Evolutionary conservation across 2,797 vertebrate species (phyloP), one percentile per base, ranked within the genome.

Genomic region (Silurus aristotelis): DNA sequence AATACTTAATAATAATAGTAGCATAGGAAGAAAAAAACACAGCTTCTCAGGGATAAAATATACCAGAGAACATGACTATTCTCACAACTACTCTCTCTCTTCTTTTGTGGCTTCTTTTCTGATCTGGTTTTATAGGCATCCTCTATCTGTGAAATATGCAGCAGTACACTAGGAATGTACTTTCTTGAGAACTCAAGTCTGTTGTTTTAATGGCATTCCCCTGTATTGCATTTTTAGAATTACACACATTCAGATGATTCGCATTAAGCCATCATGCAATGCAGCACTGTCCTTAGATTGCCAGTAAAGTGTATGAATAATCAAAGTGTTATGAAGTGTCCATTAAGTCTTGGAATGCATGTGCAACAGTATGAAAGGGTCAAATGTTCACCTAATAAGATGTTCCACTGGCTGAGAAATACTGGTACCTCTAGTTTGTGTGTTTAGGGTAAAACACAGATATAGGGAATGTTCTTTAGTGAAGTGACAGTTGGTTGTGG

Each of bases 401-500:
- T 43, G 12, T 56, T 70, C 17, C 56, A 25, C 68, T 46, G 27
- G 55, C 10, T 83, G 31, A 72, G 52, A 73, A 83, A 82, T 70
- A 71, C 70, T 68, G 10, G 66, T 71, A 60, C 64, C 64, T 56
- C 66, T 13, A 58, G 27, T 17, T 10, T 52, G 43, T 7, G 3
- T 66, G 78, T 82, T 81, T 56, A 75, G 15, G 27, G 46, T 68
- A 67, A 75, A 73, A 58, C 70, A 80, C 25, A 55, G 2, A 80
- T 38, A 48, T 14, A 85, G 20, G 55, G 22, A 31, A 22, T 84
- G 31, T 20, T 46, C 52, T 60, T n/a, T 43, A 48, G 17, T 71
- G 46, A 71, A 63, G 55, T 63, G 67, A 60, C 58, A 77, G 75
- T 80, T 73, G 84, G 78, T 55, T 81, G 84, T 31, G 31, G 13